Evolutionary conservation across 2,113 vertebrate genomes (phyloP), one percentile per base, ranked within the genome.

Genomic region (Synodontis membranacea): DNA sequence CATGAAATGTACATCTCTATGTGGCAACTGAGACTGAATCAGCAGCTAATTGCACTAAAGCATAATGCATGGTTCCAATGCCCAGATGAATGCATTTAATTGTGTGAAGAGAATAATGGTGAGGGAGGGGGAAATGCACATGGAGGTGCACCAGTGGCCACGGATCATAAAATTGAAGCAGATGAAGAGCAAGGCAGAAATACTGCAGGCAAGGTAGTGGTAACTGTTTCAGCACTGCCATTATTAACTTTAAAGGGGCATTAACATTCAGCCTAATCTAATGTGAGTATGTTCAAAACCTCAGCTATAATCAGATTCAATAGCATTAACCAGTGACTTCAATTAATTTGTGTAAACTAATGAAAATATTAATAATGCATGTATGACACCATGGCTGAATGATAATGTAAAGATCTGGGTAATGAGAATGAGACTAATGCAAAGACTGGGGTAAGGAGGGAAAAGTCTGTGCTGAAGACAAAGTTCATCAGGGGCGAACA

Each of bases 11-110:
- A 75, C 42, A 74, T 46, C 82, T 86, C 34, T 78, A 62, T 76
- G 19, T 82, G 39, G 64, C 87, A 87, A 74, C 84, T 88, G 75
- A 72, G 79, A 52, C 83, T 88, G 85, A 87, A 81, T 28, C 88
- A 60, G 87, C 87, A 88, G 85, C 79, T 88, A 87, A 83, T 60
- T 83, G 70, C 82, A 85, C n/a, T 80, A 87, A 79, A 54, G 50
- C 50, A 79, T 54, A 79, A 79, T 78, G 75, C 46, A 52, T 79
- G 50, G 31, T 0, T 79, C 5, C 11, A 79, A 23, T 37, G 17
- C 15, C 46, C 5, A 54, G n/a, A 9, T 60, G 21, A 60, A 62
- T 42, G 39, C 81, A 66, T 82, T 86, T 81, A 90, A 88, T 87
- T 64, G 42, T 88, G 75, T 85, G 70, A 82, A 86, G 78, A 70